Evolutionary conservation across 2,797 vertebrate genomes (phyloP), one percentile per base, ranked within the genome.

Genomic region (Aldrovandia affinis): DNA sequence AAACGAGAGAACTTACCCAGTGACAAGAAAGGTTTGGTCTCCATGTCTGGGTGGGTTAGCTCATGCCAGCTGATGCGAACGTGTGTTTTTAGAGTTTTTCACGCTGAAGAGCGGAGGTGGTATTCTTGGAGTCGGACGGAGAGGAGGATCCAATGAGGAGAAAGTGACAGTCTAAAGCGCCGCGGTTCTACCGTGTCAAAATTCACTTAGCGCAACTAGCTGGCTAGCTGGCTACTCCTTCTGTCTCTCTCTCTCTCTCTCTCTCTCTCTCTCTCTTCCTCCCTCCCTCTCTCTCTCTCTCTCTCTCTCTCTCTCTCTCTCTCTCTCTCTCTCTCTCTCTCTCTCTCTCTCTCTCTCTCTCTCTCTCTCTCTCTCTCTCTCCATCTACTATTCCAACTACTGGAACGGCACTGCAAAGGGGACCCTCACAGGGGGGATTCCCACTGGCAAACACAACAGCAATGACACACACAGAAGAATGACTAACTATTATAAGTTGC

Each of bases 1-100:
- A n/a, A 33, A 57, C 14, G 36, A n/a, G 75, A 78, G 89, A 95
- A 97, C 97, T 98, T 92, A 98, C 97, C 97, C 95, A 98, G 93
- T 91, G 97, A 97, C 95, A 98, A 93, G 96, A 98, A 98, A 85
- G 97, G 97, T 95, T 98, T 98, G 94, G 97, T 98, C 94, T 98
- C 97, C 97, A 98, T 98, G 89, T 93, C 95, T 90, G 93, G n/a
- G 91, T 90, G 86, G 90, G 91, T 95, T 96, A 97, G 96, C 96
- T 97, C 97, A 97, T 97, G 95, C 96, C 96, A 93, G 94, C 95
- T 92, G 92, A 90, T 89, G 86, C 91, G 83, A 89, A 88, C 91
- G 91, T 89, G 91, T 90, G n/a, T 91, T 39, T 52, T 65, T 55
- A 87, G 88, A 91, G 91, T 90, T 86, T n/a, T 85, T 84, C 88